phyloP scores from a whole-genome alignment of 2,113 vertebrate genomes.

The Copsychus sechellarum region DNA sequence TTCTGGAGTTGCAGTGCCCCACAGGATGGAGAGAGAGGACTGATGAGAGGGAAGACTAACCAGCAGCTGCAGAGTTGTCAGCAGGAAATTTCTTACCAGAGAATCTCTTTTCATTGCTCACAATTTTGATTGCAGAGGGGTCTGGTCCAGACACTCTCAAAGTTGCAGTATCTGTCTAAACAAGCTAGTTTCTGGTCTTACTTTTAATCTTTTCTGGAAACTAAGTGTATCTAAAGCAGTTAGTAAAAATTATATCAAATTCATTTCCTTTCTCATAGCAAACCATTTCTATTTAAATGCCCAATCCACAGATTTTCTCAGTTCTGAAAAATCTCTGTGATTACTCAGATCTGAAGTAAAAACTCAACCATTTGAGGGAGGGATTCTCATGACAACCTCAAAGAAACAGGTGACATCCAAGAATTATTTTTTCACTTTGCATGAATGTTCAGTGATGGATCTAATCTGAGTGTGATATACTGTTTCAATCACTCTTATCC shows the following conservation, averaged over 20 bases:
- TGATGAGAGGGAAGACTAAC: background rate
- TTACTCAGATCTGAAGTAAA: background rate
- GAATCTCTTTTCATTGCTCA: background rate
- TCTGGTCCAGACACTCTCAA: background rate
- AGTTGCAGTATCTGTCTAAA: background rate
- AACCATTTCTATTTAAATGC: background rate
- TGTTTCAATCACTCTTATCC: rapidly evolving
- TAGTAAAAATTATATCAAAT: background rate
- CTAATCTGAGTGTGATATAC: background rate
- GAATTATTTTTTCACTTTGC: background rate
- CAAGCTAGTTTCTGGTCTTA: background rate
- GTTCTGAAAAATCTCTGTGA: background rate
- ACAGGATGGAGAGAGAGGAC: background rate
- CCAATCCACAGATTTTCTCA: background rate
- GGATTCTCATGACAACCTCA: background rate
- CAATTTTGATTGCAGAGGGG: background rate
- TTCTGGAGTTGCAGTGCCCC: background rate
- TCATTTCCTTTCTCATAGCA: background rate
- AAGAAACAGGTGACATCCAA: background rate
- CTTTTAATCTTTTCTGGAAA: background rate
- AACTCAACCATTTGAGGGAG: background rate
- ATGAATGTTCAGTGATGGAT: background rate
- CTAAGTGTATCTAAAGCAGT: background rate
- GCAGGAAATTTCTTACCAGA: background rate
- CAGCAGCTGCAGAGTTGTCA: background rate